Percentiles rank a stretch among this genome's conserved stretches.
phyloP scores from a whole-genome alignment of 2,113 vertebrate species.

The Malurus melanocephalus region DNA sequence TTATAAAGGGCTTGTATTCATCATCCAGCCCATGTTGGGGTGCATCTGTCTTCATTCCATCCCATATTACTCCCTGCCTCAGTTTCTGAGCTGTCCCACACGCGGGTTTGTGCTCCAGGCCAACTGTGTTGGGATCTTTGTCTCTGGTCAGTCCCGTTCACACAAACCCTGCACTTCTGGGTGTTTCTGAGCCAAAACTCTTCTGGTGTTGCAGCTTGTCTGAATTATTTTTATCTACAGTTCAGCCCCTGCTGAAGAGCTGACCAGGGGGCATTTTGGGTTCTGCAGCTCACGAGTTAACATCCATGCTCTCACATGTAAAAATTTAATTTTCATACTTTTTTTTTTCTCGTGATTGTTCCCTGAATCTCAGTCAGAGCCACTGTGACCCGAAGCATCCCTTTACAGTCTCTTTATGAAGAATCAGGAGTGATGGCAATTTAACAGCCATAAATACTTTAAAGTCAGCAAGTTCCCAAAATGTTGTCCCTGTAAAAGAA shows the following conservation, averaged over 20 bases:
- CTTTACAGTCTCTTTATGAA: background rate
- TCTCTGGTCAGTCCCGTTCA: background rate
- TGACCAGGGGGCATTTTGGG: background rate
- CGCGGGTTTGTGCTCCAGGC: background rate
- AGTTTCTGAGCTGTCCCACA: background rate
- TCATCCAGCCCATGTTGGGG: background rate
- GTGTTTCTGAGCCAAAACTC: background rate
- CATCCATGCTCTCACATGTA: background rate
- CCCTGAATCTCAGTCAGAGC: background rate
- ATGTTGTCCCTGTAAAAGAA: background rate
- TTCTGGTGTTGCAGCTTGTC: background rate
- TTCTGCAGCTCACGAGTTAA: fast-evolving
- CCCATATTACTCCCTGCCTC: background rate
- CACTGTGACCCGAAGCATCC: background rate
- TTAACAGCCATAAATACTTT: background rate
- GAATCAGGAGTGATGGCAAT: background rate
- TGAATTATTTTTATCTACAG: background rate
- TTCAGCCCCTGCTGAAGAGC: background rate
- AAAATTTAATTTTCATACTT: background rate
- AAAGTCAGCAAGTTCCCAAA: background rate
- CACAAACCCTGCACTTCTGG: fast-evolving
- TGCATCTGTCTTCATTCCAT: background rate
- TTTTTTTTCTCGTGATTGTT: background rate
- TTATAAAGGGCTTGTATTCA: constrained; percentile 4
- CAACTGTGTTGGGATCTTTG: background rate